Conservation (phyloP, 2,888 invertebrate genomes). For the Pseudolycoriella hygida region DNA sequence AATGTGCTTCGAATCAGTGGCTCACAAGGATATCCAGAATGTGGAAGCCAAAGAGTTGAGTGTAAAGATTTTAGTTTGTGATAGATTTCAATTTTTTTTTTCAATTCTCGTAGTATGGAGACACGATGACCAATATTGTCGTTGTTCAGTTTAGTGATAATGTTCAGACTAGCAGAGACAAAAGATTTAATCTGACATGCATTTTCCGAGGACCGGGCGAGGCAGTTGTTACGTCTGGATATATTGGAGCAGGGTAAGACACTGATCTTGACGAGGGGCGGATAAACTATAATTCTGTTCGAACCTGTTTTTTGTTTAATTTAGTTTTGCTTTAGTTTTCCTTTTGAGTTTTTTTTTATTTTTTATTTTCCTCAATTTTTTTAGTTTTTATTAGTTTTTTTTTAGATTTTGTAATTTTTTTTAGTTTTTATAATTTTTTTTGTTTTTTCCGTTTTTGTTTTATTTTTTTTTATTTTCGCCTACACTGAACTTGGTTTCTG, state of each 20-base stretch:
- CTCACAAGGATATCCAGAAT: slow-evolving; percentile 83
- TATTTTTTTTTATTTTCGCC: too few relatives aligned
- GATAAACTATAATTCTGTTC: too few relatives aligned
- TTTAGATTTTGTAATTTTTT: too few relatives aligned
- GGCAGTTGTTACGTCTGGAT: slow-evolving; percentile 82
- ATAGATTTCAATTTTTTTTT: slow-evolving; percentile 5
- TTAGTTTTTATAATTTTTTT: too few relatives aligned
- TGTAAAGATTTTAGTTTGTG: not conserved
- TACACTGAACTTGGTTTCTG: too few relatives aligned
- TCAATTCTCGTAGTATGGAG: slow-evolving; percentile 49
- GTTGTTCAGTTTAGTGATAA: slow-evolving; percentile 88
- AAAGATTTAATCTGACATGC: slow-evolving; percentile 84
- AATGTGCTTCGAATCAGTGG: slow-evolving; percentile 75
- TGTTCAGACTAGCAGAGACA: slow-evolving; percentile 79
- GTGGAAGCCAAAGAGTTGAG: slow-evolving; percentile 69
- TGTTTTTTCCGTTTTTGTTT: too few relatives aligned
- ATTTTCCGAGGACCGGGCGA: slow-evolving; percentile 82
- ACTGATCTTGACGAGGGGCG: too few relatives aligned
- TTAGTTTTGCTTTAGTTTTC: too few relatives aligned
- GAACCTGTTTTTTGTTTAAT: too few relatives aligned
- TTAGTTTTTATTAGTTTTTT: too few relatives aligned
- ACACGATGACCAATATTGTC: slow-evolving; percentile 85
- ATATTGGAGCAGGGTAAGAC: slow-evolving; percentile 82
- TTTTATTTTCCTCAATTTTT: too few relatives aligned
- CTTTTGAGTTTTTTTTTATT: too few relatives aligned